These are phyloP conservation scores for Brachionus manjavacas DNA, from an alignment of 1,140 invertebrate species.

Conservation along the genomic window DNA sequence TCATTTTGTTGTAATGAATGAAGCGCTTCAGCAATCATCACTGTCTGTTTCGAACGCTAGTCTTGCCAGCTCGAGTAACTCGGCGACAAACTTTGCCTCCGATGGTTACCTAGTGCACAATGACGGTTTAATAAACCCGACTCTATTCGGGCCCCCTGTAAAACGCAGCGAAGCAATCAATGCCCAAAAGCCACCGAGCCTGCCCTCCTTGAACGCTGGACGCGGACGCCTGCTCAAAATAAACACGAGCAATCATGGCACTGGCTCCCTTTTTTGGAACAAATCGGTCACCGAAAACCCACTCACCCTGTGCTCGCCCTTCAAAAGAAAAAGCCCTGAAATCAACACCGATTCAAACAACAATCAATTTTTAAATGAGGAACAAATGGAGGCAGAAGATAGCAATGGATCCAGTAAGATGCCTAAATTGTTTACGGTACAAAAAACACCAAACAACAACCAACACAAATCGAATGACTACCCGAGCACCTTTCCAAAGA, in stretches of 20 bases:
- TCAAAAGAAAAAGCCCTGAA: constrained; percentile 8
- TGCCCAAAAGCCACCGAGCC: neutral
- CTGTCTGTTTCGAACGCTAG: neutral
- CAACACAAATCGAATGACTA: neutral
- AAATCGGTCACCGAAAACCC: neutral
- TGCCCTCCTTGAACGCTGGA: neutral
- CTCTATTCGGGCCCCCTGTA: neutral
- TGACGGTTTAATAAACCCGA: neutral
- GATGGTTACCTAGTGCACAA: neutral
- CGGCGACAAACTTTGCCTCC: neutral
- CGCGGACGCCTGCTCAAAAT: constrained; percentile 4
- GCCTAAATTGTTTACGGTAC: neutral
- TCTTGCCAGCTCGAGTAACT: neutral
- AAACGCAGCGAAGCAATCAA: neutral
- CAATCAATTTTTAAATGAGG: neutral
- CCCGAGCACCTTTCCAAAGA: neutral
- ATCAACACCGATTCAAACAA: neutral
- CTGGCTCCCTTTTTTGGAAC: neutral
- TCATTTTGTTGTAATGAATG: constrained; percentile 11
- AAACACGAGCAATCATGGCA: neutral
- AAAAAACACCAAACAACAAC: neutral
- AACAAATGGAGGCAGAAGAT: neutral
- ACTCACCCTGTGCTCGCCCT: neutral
- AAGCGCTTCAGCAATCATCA: neutral
- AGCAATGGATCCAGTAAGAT: neutral